These are phyloP conservation scores for Onychorhynchus coronatus DNA, from an alignment of 2,113 vertebrate species.

Conservation along the genomic window DNA sequence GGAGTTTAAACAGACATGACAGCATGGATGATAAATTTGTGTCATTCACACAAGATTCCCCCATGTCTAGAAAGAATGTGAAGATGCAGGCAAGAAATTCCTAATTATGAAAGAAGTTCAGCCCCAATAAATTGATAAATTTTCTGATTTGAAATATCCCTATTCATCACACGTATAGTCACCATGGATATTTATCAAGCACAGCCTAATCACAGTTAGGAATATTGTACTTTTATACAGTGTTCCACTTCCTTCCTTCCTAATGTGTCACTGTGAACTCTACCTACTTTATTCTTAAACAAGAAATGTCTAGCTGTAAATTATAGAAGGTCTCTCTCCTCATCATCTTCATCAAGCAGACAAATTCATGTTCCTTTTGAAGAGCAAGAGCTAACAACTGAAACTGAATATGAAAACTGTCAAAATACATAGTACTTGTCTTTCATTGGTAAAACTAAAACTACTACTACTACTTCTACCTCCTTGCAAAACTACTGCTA, in stretches of 20 bases:
- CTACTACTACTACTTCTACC: not conserved
- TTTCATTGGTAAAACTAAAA: not conserved
- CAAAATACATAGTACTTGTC: not conserved
- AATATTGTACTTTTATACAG: not conserved
- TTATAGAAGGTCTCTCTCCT: not conserved
- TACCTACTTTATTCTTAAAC: not conserved
- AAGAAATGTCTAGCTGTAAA: not conserved
- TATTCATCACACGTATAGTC: not conserved
- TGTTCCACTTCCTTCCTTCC: not conserved
- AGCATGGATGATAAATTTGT: not conserved
- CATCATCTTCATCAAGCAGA: not conserved
- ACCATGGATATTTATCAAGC: not conserved
- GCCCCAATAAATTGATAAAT: not conserved
- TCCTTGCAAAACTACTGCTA: not conserved
- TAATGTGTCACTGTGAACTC: not conserved
- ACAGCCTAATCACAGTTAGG: not conserved
- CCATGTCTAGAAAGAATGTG: not conserved
- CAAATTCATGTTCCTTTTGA: not conserved
- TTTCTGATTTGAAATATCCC: not conserved
- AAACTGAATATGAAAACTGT: not conserved
- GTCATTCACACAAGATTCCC: not conserved
- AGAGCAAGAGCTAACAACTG: not conserved
- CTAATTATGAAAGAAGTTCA: not conserved
- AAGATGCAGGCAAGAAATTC: not conserved
- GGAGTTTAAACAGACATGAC: conserved; percentile 11